Percentiles rank a stretch among this genome's conserved stretches.
Evolutionary conservation across 23 tunicate species (phyloP).

Genomic region (Oikopleura albicans): DNA sequence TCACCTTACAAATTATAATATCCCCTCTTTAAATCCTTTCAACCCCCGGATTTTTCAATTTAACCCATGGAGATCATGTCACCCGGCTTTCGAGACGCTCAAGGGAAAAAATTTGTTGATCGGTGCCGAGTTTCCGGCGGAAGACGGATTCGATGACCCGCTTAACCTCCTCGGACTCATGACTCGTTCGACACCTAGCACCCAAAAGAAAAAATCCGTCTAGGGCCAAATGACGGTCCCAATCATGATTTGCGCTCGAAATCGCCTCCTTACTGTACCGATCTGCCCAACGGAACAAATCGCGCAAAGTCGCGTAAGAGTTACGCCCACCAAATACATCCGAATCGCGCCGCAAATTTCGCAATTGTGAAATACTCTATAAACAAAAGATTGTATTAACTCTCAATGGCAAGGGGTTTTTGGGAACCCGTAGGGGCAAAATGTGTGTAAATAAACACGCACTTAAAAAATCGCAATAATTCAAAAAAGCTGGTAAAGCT

Average conservation of each 20-base stretch:
- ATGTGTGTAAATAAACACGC: too few species aligned
- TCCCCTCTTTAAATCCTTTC: too few species aligned
- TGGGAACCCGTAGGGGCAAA: too few species aligned
- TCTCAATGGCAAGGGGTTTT: too few species aligned
- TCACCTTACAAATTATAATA: too few species aligned
- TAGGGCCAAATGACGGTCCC: slow-evolving; percentile 64
- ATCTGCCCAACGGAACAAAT: slow-evolving; percentile 87
- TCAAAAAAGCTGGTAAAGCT: too few species aligned
- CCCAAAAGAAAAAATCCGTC: slow-evolving; percentile 73
- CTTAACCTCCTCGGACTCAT: slow-evolving; percentile 36
- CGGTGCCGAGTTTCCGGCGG: background rate
- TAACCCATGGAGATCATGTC: too few species aligned
- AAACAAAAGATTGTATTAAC: too few species aligned
- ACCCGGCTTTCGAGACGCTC: background rate
- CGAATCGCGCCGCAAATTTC: slow-evolving; percentile 29
- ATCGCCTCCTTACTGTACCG: slow-evolving; percentile 35
- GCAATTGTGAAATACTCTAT: background rate
- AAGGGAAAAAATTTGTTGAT: background rate
- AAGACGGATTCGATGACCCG: slow-evolving; percentile 40
- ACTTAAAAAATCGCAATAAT: too few species aligned
- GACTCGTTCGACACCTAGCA: slow-evolving; percentile 34
- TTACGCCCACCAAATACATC: slow-evolving; percentile 73
- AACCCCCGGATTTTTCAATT: too few species aligned
- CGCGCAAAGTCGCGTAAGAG: slow-evolving; percentile 65
- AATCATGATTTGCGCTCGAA: slow-evolving; percentile 26